phyloP scores from a whole-genome alignment of 1,140 invertebrate species.

The Paraescarpia echinospica region DNA sequence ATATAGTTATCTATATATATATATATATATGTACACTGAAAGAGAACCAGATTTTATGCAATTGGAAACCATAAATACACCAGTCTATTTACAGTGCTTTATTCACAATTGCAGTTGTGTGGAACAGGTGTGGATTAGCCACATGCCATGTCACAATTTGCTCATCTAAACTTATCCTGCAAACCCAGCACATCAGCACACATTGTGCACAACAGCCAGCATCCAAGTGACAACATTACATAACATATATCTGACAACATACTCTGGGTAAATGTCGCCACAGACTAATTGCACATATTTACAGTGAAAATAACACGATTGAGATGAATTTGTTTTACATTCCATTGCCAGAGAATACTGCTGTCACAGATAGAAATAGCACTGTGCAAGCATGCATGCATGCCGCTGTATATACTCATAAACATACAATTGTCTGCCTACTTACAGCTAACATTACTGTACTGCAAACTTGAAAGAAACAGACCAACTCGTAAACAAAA shows the following conservation, averaged over 20 bases:
- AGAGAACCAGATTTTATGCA: not conserved
- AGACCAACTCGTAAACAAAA: not conserved
- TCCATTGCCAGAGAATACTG: not conserved
- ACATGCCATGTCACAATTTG: not conserved
- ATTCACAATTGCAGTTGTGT: not conserved
- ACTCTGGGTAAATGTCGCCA: not conserved
- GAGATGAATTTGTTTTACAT: not conserved
- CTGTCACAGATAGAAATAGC: not conserved
- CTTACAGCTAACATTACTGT: not conserved
- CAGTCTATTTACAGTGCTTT: not conserved
- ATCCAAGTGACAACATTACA: not conserved
- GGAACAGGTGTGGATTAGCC: not conserved
- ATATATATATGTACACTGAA: no score
- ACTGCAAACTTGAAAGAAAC: not conserved
- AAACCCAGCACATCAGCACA: not conserved
- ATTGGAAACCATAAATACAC: constrained; percentile 1
- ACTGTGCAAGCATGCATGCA: not conserved
- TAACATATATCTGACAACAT: not conserved
- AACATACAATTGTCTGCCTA: not conserved
- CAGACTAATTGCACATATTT: not conserved
- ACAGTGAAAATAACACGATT: not conserved
- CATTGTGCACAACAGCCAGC: not conserved
- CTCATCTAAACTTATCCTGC: not conserved
- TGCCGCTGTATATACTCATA: not conserved
- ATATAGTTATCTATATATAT: not conserved